A percentile compares a stretch with the other conserved stretches of the same genome.
These are phyloP conservation scores for Cynodonichthys magdalenae DNA, from an alignment of 2,797 vertebrate genomes.

Conservation along the genomic window DNA sequence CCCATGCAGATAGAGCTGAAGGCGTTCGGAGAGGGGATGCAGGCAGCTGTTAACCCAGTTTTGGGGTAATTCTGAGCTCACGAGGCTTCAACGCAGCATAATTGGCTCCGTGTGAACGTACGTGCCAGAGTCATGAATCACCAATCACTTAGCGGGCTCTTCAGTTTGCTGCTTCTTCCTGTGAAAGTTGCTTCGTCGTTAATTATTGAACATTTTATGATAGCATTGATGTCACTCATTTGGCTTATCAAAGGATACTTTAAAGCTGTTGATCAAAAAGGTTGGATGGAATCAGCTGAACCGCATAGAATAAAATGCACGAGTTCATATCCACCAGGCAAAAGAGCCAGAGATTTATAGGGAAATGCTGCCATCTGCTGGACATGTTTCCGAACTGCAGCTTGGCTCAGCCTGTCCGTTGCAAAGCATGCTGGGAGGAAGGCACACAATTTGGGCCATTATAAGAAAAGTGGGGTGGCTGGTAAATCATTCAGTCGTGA, in stretches of 20 bases:
- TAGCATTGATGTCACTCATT: constrained; percentile 12
- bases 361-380: constrained; percentile 62
- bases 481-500: constrained; percentile 6
- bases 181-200: constrained; percentile 21
- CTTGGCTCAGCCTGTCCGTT: not conserved
- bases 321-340: not conserved
- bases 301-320: not conserved
- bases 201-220: constrained; percentile 32
- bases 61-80: constrained; percentile 47
- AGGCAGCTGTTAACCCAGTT: constrained; percentile 65
- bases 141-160: constrained; percentile 24
- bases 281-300: not conserved
- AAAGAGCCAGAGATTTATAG: constrained; percentile 1
- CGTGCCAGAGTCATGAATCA: constrained; percentile 38
- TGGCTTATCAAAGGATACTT: not conserved
- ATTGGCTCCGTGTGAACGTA: constrained; percentile 33
- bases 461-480: constrained; percentile 7
- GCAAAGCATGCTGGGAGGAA: constrained; percentile 34
- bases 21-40: constrained; percentile 39
- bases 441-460: constrained; percentile 26
- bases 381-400: constrained; percentile 13
- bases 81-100: constrained; percentile 46
- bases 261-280: not conserved
- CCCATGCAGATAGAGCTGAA: constrained; percentile 3
- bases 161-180: constrained; percentile 33